Percentiles rank a stretch among this genome's conserved stretches.
These are phyloP conservation scores for Drosophila engyochracea DNA, from an alignment of 2,888 invertebrate genomes.

Conservation along the genomic window DNA sequence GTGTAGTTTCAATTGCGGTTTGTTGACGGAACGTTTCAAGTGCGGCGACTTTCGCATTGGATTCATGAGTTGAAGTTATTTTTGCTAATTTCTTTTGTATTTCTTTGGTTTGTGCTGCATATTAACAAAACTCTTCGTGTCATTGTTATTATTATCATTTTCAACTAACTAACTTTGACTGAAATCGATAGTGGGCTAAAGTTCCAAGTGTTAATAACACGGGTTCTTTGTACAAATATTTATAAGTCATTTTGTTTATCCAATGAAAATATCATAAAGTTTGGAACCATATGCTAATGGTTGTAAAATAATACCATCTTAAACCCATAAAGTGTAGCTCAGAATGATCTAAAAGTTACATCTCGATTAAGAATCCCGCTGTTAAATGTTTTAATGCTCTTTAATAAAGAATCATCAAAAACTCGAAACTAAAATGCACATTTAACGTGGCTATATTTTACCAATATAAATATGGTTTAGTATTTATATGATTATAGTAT, in stretches of 20 bases:
- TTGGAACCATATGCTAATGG: neutral
- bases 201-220: neutral
- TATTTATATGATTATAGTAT: neutral
- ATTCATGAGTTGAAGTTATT: slow-evolving; percentile 37
- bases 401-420: neutral
- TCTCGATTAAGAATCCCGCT: neutral
- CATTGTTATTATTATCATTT: neutral
- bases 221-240: neutral
- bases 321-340: neutral
- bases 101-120: slow-evolving; percentile 29
- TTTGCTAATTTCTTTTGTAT: slow-evolving; percentile 22
- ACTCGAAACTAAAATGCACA: neutral
- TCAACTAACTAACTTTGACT: slow-evolving; percentile 4
- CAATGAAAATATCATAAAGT: neutral
- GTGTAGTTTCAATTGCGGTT: slow-evolving; percentile 45
- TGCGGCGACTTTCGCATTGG: slow-evolving; percentile 40
- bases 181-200: neutral
- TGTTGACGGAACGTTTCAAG: slow-evolving; percentile 46
- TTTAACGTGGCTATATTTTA: neutral
- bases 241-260: neutral
- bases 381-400: neutral
- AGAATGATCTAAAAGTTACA: neutral
- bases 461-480: too few relatives aligned
- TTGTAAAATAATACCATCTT: neutral
- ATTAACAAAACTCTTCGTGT: slow-evolving; percentile 37